Evolutionary conservation across 2,113 vertebrate species (phyloP).

Genomic region (Orycteropus afer): DNA sequence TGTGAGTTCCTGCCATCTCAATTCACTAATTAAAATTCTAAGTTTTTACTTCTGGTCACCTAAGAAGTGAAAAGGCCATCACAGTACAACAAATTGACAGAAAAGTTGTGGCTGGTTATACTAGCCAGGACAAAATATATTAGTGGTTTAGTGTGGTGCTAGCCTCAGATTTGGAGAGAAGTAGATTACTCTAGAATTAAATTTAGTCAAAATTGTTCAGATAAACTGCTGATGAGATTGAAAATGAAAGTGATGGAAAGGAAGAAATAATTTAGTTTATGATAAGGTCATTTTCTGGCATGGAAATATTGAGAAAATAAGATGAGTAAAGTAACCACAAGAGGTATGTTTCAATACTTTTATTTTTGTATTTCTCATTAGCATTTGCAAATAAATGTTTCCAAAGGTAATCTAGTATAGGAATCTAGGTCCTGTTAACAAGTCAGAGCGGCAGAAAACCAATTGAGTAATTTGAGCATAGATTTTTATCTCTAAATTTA

Average conservation of each 20-base stretch:
- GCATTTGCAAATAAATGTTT: neutral
- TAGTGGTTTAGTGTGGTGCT: neutral
- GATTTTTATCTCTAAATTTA: neutral
- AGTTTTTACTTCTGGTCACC: too few relatives aligned
- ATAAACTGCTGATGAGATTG: neutral
- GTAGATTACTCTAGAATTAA: neutral
- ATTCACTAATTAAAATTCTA: neutral
- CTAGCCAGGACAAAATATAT: neutral
- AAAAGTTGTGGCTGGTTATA: rapidly evolving
- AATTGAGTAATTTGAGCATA: neutral
- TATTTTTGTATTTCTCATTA: neutral
- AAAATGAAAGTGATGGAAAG: neutral
- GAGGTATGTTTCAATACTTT: neutral
- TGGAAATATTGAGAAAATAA: neutral
- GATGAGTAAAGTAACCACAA: neutral
- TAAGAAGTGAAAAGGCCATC: neutral
- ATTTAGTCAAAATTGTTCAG: neutral
- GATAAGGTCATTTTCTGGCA: neutral
- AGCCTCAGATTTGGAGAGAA: neutral
- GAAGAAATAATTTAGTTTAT: neutral
- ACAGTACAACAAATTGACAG: too few relatives aligned
- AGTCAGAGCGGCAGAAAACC: neutral
- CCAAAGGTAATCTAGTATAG: neutral
- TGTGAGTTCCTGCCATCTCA: neutral
- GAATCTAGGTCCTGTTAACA: neutral